Conservation (phyloP, 2,113 vertebrate genomes). For the Andinoacara biseriatus region DNA sequence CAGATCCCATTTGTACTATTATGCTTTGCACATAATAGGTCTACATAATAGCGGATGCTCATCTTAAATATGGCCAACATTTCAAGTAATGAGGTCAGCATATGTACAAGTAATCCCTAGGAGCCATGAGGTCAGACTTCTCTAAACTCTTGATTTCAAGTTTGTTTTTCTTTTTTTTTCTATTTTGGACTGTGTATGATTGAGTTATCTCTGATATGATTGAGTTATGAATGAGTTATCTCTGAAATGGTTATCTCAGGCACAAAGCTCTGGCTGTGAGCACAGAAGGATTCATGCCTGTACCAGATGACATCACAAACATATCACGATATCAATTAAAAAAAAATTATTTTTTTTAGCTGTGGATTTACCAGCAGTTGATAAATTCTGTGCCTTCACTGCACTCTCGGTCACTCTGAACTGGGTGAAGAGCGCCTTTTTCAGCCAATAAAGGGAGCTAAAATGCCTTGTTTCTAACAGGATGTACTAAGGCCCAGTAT, state of each 20-base stretch:
- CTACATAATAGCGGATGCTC: neutral
- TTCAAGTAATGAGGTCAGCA: neutral
- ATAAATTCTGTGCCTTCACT: neutral
- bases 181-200: neutral
- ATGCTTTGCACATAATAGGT: too few relatives aligned
- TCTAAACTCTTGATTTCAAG: neutral
- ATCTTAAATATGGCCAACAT: neutral
- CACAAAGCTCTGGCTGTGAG: neutral
- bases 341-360: neutral
- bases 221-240: too few relatives aligned
- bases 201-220: too few relatives aligned
- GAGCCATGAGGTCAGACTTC: neutral
- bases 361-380: neutral
- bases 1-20: neutral
- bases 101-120: neutral
- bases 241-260: neutral
- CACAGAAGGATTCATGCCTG: neutral
- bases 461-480: neutral
- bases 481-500: neutral
- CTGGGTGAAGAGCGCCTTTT: neutral
- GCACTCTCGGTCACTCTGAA: neutral
- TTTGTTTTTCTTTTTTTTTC: too few relatives aligned
- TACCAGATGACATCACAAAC: too few relatives aligned
- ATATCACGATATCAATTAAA: neutral
- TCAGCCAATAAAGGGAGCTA: neutral